Evolutionary conservation across 30 jellyfish, hydroid and myxozoan species (phyloP).

Genomic region (Mastigias papua): DNA sequence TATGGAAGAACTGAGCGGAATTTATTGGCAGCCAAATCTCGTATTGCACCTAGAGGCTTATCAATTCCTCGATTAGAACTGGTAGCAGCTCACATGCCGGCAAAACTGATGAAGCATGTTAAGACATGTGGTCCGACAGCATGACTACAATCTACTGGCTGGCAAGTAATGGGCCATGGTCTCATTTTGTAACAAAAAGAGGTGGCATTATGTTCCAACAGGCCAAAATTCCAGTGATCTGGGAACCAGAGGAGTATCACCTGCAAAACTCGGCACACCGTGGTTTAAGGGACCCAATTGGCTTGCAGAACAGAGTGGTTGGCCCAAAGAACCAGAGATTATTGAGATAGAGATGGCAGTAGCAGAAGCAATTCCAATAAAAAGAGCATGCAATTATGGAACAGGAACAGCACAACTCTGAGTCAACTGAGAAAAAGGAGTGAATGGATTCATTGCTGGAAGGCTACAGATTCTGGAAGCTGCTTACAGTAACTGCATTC

Average conservation of each 20-base stretch:
- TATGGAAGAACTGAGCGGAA: slow-evolving; percentile 4
- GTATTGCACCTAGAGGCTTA: slow-evolving; percentile 27
- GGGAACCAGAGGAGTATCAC: slow-evolving; percentile 65
- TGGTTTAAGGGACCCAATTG: slow-evolving; percentile 59
- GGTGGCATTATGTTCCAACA: slow-evolving; percentile 72
- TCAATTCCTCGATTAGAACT: slow-evolving; percentile 50
- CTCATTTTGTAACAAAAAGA: slow-evolving; percentile 68
- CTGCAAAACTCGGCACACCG: slow-evolving; percentile 7
- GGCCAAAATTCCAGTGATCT: slow-evolving; percentile 58
- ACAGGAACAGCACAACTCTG: slow-evolving; percentile 54
- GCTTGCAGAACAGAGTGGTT: slow-evolving; percentile 1
- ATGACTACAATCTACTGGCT: slow-evolving; percentile 65
- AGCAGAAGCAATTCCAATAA: slow-evolving; percentile 16
- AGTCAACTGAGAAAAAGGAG: slow-evolving; percentile 66
- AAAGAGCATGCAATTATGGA: slow-evolving; percentile 46
- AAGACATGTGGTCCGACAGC: slow-evolving; percentile 72
- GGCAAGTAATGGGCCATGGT: slow-evolving; percentile 57
- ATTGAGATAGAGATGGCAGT: slow-evolving; percentile 24
- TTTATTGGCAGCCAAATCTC: slow-evolving; percentile 52
- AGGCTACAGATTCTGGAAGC: slow-evolving; percentile 57
- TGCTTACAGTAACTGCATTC: not conserved
- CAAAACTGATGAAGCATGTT: slow-evolving; percentile 61
- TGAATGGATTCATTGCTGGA: slow-evolving; percentile 14
- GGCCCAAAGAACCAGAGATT: slow-evolving; percentile 40
- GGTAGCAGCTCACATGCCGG: slow-evolving; percentile 59